phyloP scores from a whole-genome alignment of 2,113 vertebrate species.

The Mustelus asterias region DNA sequence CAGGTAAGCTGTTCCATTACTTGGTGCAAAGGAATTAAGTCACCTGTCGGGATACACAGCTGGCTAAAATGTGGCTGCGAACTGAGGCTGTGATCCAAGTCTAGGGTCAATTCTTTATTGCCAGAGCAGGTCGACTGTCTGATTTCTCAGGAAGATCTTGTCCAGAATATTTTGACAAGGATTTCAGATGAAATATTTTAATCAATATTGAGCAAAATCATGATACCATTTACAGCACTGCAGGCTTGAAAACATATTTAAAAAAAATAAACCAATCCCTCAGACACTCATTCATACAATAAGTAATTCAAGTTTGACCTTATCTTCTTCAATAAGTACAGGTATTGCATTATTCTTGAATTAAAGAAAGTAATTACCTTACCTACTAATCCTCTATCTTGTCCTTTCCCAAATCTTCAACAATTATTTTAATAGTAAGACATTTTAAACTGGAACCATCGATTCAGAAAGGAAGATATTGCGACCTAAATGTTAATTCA shows the following conservation, averaged over 20 bases:
- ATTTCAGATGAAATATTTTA: background rate
- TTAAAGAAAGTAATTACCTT: background rate
- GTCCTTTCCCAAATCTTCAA: background rate
- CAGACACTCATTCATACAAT: background rate
- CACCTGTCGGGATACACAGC: background rate
- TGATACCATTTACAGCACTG: background rate
- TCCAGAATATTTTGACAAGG: background rate
- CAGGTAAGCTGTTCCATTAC: background rate
- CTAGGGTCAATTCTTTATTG: background rate
- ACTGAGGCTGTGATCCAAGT: background rate
- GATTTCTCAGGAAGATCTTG: background rate
- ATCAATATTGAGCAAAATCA: constrained; percentile 6
- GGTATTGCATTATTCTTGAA: background rate
- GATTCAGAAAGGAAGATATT: background rate
- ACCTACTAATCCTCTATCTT: background rate
- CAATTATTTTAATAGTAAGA: background rate
- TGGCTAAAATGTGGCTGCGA: background rate
- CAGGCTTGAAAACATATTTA: background rate
- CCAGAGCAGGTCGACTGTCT: background rate
- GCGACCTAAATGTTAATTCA: background rate
- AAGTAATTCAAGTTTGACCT: background rate
- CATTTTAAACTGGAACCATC: background rate
- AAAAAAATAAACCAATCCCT: background rate
- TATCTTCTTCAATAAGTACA: background rate
- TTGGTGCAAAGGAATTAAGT: background rate